Evolutionary conservation across 2,888 invertebrate species (phyloP), one percentile per base, ranked within the genome.

Genomic region (Baccha elongata): DNA sequence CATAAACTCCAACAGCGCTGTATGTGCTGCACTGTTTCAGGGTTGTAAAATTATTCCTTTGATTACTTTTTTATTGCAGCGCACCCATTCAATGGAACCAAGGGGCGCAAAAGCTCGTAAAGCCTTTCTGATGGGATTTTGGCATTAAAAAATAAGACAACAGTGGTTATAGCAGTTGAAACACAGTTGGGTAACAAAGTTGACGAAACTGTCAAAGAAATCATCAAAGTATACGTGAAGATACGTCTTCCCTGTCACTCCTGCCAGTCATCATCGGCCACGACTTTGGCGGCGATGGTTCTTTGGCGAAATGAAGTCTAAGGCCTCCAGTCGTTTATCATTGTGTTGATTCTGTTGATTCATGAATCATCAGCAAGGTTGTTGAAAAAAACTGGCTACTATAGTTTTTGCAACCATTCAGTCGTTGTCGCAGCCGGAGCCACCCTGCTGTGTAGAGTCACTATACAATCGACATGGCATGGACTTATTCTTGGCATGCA

Each of bases 11-110:
- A 26, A 19, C 68, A 42, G 64, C 42, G 58, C 26, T 40, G 23
- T 55, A 32, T 32, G 35, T 13, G 23, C 13, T 48, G 32, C 52
- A 60, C 46, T n/a, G n/a, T n/a, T n/a, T n/a, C 44, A 50, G 67
- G 72, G 62, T 72, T 69, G 68, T 83, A 68, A 78, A 74, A 73
- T 50, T 68, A 68, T 78, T 64, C 78, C 64, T 83, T 78, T 78
- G 83, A 83, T 83, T 83, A 83, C 78, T 68, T 78, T 83, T 83
- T 78, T 83, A 73, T 83, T 64, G 44, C 67, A 53, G 42, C 42
- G 17, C 46, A 44, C 42, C 58, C 65, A 71, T 71, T 76, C 32
- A 58, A 40, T 13, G 69, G 21, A 65, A 42, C 17, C 35, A 48
- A 37, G 23, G 50, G 76, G 48, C 53, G 55, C 67, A 68, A 78